phyloP scores from a whole-genome alignment of 2,888 invertebrate species.

The Habroteleia sp. region DNA sequence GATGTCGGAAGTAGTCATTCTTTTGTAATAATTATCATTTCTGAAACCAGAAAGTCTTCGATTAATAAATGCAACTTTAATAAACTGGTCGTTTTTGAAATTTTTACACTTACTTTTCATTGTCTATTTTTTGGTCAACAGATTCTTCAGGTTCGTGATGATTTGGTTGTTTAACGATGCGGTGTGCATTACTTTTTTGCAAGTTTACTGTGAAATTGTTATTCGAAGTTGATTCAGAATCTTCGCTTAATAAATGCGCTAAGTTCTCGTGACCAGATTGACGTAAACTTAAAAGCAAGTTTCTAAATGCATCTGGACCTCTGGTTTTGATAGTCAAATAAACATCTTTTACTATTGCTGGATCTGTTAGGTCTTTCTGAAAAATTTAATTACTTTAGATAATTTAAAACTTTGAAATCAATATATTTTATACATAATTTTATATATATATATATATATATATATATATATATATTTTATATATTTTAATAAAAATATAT shows the following conservation, averaged over 20 bases:
- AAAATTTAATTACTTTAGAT: no score
- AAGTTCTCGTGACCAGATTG: constrained; percentile 70
- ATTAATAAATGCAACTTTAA: no score
- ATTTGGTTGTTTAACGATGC: no score
- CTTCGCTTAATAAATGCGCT: constrained; percentile 67
- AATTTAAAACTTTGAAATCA: no score
- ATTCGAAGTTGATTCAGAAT: constrained; percentile 9
- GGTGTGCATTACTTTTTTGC: no score
- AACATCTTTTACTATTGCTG: constrained; percentile 70
- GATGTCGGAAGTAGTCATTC: constrained; percentile 58
- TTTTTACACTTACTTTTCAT: background rate
- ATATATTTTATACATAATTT: no score
- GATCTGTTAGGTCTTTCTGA: no score
- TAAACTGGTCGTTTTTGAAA: no score
- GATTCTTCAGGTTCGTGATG: no score
- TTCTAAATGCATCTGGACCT: constrained; percentile 75
- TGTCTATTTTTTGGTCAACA: background rate
- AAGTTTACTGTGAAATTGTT: constrained; percentile 16
- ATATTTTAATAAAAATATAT: no score
- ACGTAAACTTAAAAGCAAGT: constrained; percentile 70
- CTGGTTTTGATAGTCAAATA: constrained; percentile 73
- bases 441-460: no score
- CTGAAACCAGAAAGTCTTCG: constrained; percentile 55
- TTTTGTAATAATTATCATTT: constrained; percentile 66
- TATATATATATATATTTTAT: no score